phyloP scores from a whole-genome alignment of 2,113 vertebrate species.

The Oreotrochilus melanogaster region DNA sequence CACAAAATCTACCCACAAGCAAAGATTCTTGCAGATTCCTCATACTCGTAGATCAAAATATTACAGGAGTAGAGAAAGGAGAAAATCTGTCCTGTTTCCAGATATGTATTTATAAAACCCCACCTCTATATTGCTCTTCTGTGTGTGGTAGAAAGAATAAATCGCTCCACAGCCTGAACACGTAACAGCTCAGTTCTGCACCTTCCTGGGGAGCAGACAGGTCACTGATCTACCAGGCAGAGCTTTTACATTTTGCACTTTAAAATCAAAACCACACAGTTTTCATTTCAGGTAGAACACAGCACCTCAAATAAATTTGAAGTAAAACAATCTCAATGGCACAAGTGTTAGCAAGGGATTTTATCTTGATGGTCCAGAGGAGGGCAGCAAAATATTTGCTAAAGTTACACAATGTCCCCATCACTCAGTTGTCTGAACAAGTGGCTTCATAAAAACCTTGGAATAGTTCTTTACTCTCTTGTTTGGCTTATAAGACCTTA shows the following conservation, averaged over 20 bases:
- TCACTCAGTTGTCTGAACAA: neutral
- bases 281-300: neutral
- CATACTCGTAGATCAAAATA: neutral
- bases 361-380: slow-evolving; percentile 46
- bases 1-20: neutral
- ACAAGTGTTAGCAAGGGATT: too few species aligned
- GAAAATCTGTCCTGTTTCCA: neutral
- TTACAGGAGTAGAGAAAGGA: neutral
- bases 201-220: accelerated
- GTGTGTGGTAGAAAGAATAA: neutral
- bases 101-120: neutral
- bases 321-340: accelerated
- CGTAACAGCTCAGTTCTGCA: accelerated
- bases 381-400: slow-evolving; percentile 71
- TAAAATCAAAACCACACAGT: neutral
- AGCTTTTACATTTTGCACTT: neutral
- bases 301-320: neutral
- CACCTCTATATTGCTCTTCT: neutral
- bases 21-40: neutral
- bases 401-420: neutral
- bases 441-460: neutral
- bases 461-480: neutral
- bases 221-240: neutral
- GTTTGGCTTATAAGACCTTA: neutral
- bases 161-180: neutral